Conservation (phyloP, 2,797 vertebrate genomes). For the Channa striata region DNA sequence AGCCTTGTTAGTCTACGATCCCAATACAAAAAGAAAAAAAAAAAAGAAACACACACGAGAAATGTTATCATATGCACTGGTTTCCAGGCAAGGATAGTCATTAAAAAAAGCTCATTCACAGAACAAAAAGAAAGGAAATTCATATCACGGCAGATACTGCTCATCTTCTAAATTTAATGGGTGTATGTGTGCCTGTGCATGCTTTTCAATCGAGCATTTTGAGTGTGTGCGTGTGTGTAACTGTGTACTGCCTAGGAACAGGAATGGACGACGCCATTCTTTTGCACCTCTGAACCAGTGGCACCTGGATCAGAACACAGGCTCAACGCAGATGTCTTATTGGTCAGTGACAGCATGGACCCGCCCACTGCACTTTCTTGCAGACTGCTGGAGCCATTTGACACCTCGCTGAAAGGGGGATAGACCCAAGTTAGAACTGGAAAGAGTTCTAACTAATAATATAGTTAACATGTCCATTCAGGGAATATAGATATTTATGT, state of each 20-base stretch:
- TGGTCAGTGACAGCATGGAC: slow-evolving; percentile 90
- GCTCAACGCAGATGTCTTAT: slow-evolving; percentile 90
- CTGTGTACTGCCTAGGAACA: slow-evolving; percentile 81
- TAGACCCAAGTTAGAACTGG: neutral
- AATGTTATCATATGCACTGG: slow-evolving; percentile 90
- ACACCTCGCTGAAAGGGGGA: slow-evolving; percentile 86
- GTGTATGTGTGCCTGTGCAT: slow-evolving; percentile 83
- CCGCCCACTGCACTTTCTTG: slow-evolving; percentile 86
- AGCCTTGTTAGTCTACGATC: slow-evolving; percentile 73
- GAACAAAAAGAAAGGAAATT: slow-evolving; percentile 99
- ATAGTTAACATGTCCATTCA: neutral
- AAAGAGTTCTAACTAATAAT: neutral
- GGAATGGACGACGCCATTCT: slow-evolving; percentile 89
- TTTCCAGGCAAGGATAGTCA: slow-evolving; percentile 99
- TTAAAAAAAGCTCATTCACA: slow-evolving; percentile 99
- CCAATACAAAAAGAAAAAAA: slow-evolving; percentile 51
- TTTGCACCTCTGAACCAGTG: slow-evolving; percentile 89
- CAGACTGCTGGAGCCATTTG: slow-evolving; percentile 91
- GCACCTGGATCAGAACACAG: slow-evolving; percentile 89
- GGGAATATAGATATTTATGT: neutral
- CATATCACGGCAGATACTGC: slow-evolving; percentile 99
- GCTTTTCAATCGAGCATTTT: slow-evolving; percentile 81
- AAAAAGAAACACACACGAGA: slow-evolving; percentile 82
- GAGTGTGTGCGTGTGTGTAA: slow-evolving; percentile 32
- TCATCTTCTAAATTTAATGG: slow-evolving; percentile 95